phyloP scores from a whole-genome alignment of 2,888 invertebrate genomes.

The Hirudinaria manillensis region DNA sequence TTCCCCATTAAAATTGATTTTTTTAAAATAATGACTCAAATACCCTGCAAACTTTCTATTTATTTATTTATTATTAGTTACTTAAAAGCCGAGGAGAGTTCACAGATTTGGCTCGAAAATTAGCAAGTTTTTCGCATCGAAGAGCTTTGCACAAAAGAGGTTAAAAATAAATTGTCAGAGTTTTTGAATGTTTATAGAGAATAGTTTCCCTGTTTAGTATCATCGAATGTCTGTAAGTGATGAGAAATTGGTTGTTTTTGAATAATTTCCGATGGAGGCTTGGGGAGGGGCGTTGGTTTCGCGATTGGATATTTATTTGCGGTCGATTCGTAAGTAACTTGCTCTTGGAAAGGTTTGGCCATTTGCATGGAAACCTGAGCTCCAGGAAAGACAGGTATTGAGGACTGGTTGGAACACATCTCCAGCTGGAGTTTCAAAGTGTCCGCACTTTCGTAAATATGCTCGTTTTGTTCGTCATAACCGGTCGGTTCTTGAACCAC shows the following conservation, averaged over 20 bases:
- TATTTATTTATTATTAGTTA: too few relatives aligned
- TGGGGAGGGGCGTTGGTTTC: constrained; percentile 9
- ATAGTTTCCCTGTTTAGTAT: constrained; percentile 3
- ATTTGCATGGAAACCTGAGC: not conserved
- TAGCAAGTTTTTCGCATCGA: not conserved
- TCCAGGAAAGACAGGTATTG: not conserved
- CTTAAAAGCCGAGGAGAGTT: not conserved
- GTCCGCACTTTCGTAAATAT: constrained; percentile 32
- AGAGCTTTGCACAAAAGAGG: not conserved
- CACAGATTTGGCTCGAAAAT: not conserved
- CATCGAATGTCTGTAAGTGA: not conserved
- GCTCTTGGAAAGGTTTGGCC: not conserved
- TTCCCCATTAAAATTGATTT: too few relatives aligned
- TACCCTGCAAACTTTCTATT: too few relatives aligned
- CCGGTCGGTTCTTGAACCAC: not conserved
- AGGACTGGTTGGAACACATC: not conserved
- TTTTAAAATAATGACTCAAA: too few relatives aligned
- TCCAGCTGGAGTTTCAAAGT: not conserved
- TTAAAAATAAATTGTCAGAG: not conserved
- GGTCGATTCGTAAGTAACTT: not conserved
- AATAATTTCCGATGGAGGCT: not conserved
- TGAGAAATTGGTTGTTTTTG: not conserved
- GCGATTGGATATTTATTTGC: not conserved
- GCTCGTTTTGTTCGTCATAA: constrained; percentile 28
- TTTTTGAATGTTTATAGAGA: not conserved